Evolutionary conservation across 2,113 vertebrate species (phyloP).

Genomic region (Mungos mungo): DNA sequence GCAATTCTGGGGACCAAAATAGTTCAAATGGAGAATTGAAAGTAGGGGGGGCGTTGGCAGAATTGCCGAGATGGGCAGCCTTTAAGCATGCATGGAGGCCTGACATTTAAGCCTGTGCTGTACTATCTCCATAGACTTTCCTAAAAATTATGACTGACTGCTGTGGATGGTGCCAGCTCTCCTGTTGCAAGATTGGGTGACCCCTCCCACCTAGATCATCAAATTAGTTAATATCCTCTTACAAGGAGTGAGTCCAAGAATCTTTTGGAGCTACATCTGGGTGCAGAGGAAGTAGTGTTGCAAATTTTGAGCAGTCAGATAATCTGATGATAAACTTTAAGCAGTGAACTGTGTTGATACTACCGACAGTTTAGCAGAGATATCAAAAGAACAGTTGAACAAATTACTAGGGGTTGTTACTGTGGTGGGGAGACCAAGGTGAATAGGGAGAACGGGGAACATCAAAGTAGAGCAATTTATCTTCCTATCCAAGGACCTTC

Average conservation of each 20-base stretch:
- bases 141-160: neutral
- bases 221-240: constrained; percentile 2
- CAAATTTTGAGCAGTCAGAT: neutral
- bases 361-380: constrained; percentile 23
- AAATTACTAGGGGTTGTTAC: constrained; percentile 15
- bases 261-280: neutral
- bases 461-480: constrained; percentile 53
- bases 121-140: neutral
- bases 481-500: constrained; percentile 19
- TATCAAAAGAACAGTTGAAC: constrained; percentile 39
- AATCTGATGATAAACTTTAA: constrained; percentile 18
- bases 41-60: neutral
- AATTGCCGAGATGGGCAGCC: neutral
- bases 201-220: neutral
- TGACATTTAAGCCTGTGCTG: neutral
- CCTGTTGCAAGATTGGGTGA: neutral
- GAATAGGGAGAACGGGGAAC: neutral
- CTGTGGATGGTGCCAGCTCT: neutral
- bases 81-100: neutral
- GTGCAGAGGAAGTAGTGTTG: neutral
- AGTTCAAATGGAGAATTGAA: constrained; percentile 1
- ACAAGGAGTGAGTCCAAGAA: neutral
- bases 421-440: neutral
- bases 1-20: neutral
- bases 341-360: neutral